A percentile compares a stretch with the other conserved stretches of the same genome.
phyloP scores from a whole-genome alignment of 2,888 invertebrate species.

The Drosophila austrosaltans region DNA sequence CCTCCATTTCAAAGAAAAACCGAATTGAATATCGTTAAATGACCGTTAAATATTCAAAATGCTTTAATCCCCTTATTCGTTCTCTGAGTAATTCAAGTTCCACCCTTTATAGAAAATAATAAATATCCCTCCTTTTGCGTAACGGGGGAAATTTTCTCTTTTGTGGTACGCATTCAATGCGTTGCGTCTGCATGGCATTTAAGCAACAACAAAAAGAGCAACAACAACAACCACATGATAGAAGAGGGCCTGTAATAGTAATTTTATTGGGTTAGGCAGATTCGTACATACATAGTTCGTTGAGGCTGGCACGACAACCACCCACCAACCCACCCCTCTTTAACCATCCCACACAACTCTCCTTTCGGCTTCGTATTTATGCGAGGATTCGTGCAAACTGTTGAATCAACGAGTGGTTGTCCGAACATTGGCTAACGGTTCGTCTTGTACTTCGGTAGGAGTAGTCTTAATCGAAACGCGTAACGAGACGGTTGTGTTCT shows the following conservation, averaged over 20 bases:
- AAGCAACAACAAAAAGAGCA: constrained; percentile 38
- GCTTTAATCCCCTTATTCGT: constrained; percentile 25
- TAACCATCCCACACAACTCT: constrained; percentile 2
- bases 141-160: constrained; percentile 38
- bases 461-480: constrained; percentile 76
- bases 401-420: constrained; percentile 79
- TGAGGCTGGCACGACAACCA: neutral
- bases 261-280: constrained; percentile 66
- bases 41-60: neutral
- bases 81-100: constrained; percentile 10
- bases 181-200: neutral
- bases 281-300: constrained; percentile 19
- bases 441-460: constrained; percentile 41
- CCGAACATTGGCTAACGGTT: constrained; percentile 47
- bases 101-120: neutral
- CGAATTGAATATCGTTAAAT: too few species aligned
- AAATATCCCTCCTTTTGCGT: constrained; percentile 4
- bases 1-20: too few species aligned
- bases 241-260: constrained; percentile 6
- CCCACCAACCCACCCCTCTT: neutral
- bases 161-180: constrained; percentile 19
- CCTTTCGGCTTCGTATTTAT: constrained; percentile 27
- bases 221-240: constrained; percentile 7
- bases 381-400: constrained; percentile 58
- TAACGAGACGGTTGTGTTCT: constrained; percentile 70